These are phyloP conservation scores for Callimorpha dominula DNA, from an alignment of 2,888 invertebrate genomes.

Conservation along the genomic window DNA sequence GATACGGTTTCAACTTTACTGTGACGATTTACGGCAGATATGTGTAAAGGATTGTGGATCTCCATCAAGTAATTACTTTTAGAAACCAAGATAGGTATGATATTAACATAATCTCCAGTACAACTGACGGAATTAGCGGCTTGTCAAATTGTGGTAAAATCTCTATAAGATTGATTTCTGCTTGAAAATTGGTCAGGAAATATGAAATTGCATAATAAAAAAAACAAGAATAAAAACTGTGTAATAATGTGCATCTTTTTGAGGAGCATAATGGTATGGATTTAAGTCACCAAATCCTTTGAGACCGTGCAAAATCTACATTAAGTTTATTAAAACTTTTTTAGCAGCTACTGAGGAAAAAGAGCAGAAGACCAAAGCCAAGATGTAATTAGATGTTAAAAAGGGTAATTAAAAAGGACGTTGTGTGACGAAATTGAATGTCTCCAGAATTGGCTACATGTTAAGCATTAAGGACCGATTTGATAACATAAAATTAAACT, in stretches of 20 bases:
- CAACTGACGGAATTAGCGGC: not conserved
- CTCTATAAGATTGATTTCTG: not conserved
- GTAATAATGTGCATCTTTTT: too few species aligned
- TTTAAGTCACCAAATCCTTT: not conserved
- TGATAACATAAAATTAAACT: not conserved
- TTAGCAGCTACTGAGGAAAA: not conserved
- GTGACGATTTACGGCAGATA: conserved; percentile 79
- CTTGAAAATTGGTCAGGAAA: not conserved
- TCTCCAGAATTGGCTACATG: not conserved
- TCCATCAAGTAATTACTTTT: not conserved
- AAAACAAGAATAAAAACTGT: not conserved
- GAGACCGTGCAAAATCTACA: not conserved
- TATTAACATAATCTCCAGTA: not conserved
- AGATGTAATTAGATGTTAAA: too few species aligned
- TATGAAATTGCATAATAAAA: too few species aligned
- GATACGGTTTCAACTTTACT: conserved; percentile 77
- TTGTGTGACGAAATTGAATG: too few species aligned
- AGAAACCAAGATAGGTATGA: not conserved
- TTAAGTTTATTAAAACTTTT: not conserved
- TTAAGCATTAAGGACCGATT: not conserved
- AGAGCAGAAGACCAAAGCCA: not conserved
- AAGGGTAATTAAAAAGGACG: too few species aligned
- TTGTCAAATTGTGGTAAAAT: conserved; percentile 2
- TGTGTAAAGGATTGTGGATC: conserved; percentile 36
- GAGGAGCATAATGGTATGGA: not conserved